These are phyloP conservation scores for Lineus longissimus DNA, from an alignment of 1,140 invertebrate genomes.

Conservation along the genomic window DNA sequence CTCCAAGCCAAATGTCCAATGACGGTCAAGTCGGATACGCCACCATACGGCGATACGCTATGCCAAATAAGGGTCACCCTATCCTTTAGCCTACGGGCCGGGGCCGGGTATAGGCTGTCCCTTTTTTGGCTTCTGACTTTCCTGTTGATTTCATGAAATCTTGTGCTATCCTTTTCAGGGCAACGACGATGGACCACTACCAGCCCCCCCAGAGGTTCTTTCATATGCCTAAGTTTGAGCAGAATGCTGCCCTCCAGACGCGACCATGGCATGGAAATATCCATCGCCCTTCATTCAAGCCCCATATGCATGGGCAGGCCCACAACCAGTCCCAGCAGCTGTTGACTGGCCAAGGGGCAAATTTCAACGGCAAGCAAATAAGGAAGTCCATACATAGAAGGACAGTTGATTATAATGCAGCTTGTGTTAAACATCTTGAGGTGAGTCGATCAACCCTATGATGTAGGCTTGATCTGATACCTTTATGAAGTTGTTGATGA, in stretches of 20 bases:
- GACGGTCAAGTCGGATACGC: too few relatives aligned
- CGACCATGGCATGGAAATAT: too few relatives aligned
- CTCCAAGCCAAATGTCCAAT: too few relatives aligned
- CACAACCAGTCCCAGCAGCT: not conserved
- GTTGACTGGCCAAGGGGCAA: conserved; percentile 7
- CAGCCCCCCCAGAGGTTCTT: conserved; percentile 4
- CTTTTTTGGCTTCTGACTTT: too few relatives aligned
- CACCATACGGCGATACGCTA: too few relatives aligned
- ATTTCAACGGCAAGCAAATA: conserved; percentile 75
- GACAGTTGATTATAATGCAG: conserved; percentile 97
- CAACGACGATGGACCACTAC: not conserved
- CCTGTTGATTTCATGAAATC: too few relatives aligned
- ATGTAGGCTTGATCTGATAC: not conserved
- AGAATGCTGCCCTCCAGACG: not conserved
- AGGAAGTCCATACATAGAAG: conserved; percentile 95
- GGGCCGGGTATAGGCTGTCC: too few relatives aligned
- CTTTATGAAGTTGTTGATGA: conserved; percentile 1
- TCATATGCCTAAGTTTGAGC: not conserved
- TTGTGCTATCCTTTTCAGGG: too few relatives aligned
- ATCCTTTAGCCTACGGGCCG: too few relatives aligned
- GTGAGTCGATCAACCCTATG: conserved; percentile 56
- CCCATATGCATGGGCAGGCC: not conserved
- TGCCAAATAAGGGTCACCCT: too few relatives aligned
- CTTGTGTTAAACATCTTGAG: conserved; percentile 87
- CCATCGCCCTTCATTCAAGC: not conserved